Evolutionary conservation across 2,797 vertebrate genomes (phyloP).

Genomic region (Pseudochromis fuscus): DNA sequence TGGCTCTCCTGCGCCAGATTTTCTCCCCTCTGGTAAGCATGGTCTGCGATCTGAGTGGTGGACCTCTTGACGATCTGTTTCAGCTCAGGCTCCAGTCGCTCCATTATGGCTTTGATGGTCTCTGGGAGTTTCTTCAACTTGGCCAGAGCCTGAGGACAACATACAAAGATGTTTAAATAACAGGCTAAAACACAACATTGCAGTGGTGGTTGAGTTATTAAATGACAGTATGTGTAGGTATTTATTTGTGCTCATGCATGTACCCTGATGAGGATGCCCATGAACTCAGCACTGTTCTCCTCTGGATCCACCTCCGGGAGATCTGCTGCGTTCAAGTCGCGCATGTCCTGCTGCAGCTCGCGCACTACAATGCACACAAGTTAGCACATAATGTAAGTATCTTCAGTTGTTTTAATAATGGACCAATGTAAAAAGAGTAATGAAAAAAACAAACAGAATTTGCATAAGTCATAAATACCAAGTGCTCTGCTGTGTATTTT

Average conservation of each 20-base stretch:
- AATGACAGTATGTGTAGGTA: not conserved
- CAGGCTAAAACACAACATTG: not conserved
- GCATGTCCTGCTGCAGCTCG: slow-evolving; percentile 88
- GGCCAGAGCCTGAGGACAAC: slow-evolving; percentile 88
- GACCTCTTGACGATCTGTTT: slow-evolving; percentile 98
- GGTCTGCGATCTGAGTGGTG: slow-evolving; percentile 98
- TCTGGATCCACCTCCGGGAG: slow-evolving; percentile 91
- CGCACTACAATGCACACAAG: slow-evolving; percentile 76
- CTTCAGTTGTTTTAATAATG: not conserved
- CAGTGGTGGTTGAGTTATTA: no score
- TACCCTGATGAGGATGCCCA: slow-evolving; percentile 96
- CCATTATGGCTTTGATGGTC: slow-evolving; percentile 95
- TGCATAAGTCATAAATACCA: not conserved
- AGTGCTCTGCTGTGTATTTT: not conserved
- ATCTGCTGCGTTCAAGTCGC: slow-evolving; percentile 85
- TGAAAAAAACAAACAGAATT: not conserved
- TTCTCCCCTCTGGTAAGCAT: slow-evolving; percentile 94
- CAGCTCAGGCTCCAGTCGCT: slow-evolving; percentile 94
- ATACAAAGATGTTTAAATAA: not conserved
- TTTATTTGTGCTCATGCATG: not conserved
- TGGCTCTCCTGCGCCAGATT: slow-evolving; percentile 92
- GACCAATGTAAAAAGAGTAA: not conserved
- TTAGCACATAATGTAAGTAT: not conserved
- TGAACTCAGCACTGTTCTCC: slow-evolving; percentile 94
- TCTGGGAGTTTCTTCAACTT: slow-evolving; percentile 97